A percentile compares a stretch with the other conserved stretches of the same genome.
Conservation (phyloP, 2,888 invertebrate species). For the Microdon myrmicae region DNA sequence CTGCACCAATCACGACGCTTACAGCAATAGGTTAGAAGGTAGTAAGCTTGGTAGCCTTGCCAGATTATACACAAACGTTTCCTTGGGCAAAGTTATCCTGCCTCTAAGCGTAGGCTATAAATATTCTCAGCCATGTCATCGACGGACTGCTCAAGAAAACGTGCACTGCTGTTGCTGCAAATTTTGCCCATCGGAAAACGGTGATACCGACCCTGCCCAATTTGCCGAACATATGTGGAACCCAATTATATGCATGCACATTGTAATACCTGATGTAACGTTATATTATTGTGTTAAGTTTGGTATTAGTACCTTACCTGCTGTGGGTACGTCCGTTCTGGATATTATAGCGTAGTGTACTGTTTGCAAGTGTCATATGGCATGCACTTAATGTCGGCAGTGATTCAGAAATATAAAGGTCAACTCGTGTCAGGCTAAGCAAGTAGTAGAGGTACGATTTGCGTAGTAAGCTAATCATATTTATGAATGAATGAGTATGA, state of each 20-base stretch:
- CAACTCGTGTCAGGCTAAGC: too few relatives aligned
- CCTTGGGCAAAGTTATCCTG: slow-evolving; percentile 64
- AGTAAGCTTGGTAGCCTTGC: slow-evolving; percentile 85
- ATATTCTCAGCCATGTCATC: slow-evolving; percentile 78
- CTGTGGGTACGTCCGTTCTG: too few relatives aligned
- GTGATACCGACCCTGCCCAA: slow-evolving; percentile 74
- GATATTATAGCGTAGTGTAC: too few relatives aligned
- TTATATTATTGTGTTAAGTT: too few relatives aligned
- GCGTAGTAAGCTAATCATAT: too few relatives aligned
- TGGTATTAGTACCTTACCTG: too few relatives aligned
- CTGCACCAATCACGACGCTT: slow-evolving; percentile 67
- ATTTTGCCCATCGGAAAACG: slow-evolving; percentile 79
- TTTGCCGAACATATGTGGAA: slow-evolving; percentile 82
- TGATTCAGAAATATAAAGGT: too few relatives aligned
- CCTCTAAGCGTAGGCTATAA: slow-evolving; percentile 73
- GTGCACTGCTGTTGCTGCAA: slow-evolving; percentile 81
- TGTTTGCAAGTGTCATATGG: too few relatives aligned
- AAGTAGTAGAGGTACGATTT: too few relatives aligned
- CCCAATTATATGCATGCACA: slow-evolving; percentile 85
- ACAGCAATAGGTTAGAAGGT: slow-evolving; percentile 69
- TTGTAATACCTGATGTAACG: too few relatives aligned
- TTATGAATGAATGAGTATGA: too few relatives aligned
- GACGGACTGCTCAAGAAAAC: slow-evolving; percentile 76
- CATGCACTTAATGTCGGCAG: too few relatives aligned
- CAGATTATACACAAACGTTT: slow-evolving; percentile 86